Conservation (phyloP, 2,888 invertebrate genomes). For the Rhingia rostrata region DNA sequence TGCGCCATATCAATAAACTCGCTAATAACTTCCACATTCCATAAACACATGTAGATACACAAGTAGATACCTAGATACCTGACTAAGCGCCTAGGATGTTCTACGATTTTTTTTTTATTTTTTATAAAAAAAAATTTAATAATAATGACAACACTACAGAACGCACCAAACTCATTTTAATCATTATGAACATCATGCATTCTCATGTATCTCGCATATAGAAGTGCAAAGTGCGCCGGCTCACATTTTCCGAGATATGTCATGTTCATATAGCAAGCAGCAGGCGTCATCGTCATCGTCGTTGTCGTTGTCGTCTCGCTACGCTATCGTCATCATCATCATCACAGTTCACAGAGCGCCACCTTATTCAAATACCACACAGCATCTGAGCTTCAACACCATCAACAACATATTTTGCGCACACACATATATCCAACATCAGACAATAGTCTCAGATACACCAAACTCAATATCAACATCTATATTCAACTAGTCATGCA, state of each 20-base stretch:
- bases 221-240: slow-evolving; percentile 71
- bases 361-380: slow-evolving; percentile 56
- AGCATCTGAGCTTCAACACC: background rate
- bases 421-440: background rate
- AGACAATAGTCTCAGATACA: background rate
- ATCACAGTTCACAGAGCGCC: slow-evolving; percentile 54
- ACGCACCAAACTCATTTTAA: slow-evolving; percentile 55
- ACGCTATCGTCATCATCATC: slow-evolving; percentile 21
- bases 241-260: slow-evolving; percentile 66
- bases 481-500: slow-evolving; percentile 46
- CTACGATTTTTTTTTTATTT: background rate
- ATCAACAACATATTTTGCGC: slow-evolving; percentile 6
- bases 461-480: slow-evolving; percentile 38
- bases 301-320: slow-evolving; percentile 4
- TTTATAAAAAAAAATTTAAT: background rate
- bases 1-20: too few relatives aligned
- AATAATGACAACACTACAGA: slow-evolving; percentile 45
- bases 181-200: slow-evolving; percentile 57
- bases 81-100: too few relatives aligned
- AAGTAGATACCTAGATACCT: too few relatives aligned
- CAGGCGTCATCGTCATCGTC: slow-evolving; percentile 34
- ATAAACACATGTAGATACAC: too few relatives aligned
- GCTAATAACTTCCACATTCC: too few relatives aligned
- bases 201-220: slow-evolving; percentile 33
- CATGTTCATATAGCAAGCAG: slow-evolving; percentile 28